phyloP scores from a whole-genome alignment of 1,140 invertebrate genomes.

The Zaprionus africanus region DNA sequence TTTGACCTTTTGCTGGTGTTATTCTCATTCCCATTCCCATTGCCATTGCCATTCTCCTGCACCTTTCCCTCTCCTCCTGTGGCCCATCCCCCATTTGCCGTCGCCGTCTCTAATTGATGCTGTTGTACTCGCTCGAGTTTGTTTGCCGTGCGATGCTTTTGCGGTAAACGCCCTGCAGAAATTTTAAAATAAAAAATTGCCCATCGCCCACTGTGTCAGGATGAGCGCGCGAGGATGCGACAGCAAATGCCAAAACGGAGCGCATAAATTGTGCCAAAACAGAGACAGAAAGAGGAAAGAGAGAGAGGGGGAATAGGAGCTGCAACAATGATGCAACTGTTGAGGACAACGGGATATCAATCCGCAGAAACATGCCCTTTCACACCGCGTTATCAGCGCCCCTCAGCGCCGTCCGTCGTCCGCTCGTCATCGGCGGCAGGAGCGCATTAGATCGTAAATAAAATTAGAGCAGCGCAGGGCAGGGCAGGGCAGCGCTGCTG shows the following conservation, averaged over 20 bases:
- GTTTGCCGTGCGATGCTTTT: slow-evolving; percentile 55
- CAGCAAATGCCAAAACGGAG: slow-evolving; percentile 54
- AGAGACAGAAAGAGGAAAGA: background rate
- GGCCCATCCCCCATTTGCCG: slow-evolving; percentile 11
- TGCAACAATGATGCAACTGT: slow-evolving; percentile 13
- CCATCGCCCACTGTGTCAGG: slow-evolving; percentile 50
- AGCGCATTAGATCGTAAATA: slow-evolving; percentile 81
- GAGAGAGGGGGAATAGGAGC: background rate
- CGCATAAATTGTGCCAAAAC: slow-evolving; percentile 62
- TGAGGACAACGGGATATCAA: slow-evolving; percentile 78
- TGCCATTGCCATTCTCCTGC: background rate
- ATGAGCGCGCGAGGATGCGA: background rate
- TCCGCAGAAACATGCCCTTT: slow-evolving; percentile 81
- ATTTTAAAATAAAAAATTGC: slow-evolving; percentile 67
- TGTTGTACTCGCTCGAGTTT: slow-evolving; percentile 49
- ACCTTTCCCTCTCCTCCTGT: background rate
- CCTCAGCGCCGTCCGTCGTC: slow-evolving; percentile 13
- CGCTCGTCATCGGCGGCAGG: slow-evolving; percentile 51
- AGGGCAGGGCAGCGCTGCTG: slow-evolving; percentile 8
- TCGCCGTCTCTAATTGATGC: slow-evolving; percentile 35
- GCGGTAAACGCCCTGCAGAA: slow-evolving; percentile 42
- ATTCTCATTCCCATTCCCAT: slow-evolving; percentile 2
- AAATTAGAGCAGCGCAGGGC: slow-evolving; percentile 69
- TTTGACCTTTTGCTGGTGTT: slow-evolving; percentile 24
- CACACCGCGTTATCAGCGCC: slow-evolving; percentile 68